These are phyloP conservation scores for Sipha flava DNA, from an alignment of 1,140 invertebrate genomes.

Conservation along the genomic window DNA sequence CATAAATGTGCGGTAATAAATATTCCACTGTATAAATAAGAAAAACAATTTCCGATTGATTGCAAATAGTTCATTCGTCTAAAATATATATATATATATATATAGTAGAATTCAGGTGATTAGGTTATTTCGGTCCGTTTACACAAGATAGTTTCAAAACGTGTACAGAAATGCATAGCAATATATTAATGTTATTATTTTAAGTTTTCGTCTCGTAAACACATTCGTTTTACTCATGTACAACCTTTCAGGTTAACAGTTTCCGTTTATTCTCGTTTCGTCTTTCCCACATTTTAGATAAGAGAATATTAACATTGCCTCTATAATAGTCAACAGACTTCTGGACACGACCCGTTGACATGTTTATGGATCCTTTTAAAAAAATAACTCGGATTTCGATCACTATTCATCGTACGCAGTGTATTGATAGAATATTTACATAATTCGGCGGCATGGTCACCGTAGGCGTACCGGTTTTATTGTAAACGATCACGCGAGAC, in stretches of 20 bases:
- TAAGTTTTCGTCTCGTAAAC: neutral
- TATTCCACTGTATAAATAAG: too few relatives aligned
- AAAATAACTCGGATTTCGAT: conserved; percentile 7
- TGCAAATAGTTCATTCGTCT: too few relatives aligned
- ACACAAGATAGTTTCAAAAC: neutral
- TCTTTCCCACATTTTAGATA: too few relatives aligned
- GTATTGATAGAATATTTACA: conserved; percentile 14
- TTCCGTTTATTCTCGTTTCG: neutral
- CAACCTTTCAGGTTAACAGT: neutral
- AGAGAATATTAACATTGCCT: too few relatives aligned
- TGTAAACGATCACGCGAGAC: neutral
- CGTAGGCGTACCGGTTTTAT: conserved; percentile 28
- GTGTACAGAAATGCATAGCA: too few relatives aligned
- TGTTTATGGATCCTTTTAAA: conserved; percentile 32
- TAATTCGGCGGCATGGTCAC: conserved; percentile 24
- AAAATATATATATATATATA: too few relatives aligned
- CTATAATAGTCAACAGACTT: conserved; percentile 8
- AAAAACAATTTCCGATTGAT: too few relatives aligned
- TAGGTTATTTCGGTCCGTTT: neutral
- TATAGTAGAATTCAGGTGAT: too few relatives aligned
- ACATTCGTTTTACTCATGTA: neutral
- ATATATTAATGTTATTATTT: neutral
- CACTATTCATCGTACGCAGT: neutral
- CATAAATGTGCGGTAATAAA: too few relatives aligned
- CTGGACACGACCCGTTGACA: conserved; percentile 19